A percentile compares a stretch with the other conserved stretches of the same genome.
phyloP scores from a whole-genome alignment of 2,113 vertebrate genomes.

The Suncus etruscus region DNA sequence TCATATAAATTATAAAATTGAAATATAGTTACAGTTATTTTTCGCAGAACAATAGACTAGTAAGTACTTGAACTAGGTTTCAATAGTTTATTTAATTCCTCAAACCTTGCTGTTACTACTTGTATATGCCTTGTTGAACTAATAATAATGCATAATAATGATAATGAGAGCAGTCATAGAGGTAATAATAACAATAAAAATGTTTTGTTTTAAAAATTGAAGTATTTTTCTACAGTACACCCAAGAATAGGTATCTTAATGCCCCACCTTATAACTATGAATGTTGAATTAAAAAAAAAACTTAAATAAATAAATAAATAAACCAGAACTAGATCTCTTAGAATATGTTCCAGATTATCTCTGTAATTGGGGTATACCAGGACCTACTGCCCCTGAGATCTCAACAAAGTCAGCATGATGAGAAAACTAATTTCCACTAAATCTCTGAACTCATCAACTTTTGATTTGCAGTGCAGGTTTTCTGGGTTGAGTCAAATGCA shows the following conservation, averaged over 20 bases:
- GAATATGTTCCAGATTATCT: constrained; percentile 47
- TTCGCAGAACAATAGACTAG: neutral
- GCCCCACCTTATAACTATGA: constrained; percentile 38
- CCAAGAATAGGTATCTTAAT: neutral
- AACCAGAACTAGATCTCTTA: constrained; percentile 37
- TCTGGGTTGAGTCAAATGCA: constrained; percentile 58
- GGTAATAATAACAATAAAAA: neutral
- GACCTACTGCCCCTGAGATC: constrained; percentile 52
- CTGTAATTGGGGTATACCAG: neutral
- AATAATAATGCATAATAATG: neutral
- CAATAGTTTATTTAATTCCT: neutral
- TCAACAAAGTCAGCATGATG: constrained; percentile 38
- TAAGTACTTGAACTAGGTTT: neutral
- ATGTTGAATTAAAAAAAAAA: constrained; percentile 27
- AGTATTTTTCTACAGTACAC: neutral
- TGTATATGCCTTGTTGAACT: neutral
- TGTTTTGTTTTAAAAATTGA: constrained; percentile 11
- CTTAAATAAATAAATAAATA: too few relatives aligned
- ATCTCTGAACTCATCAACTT: constrained; percentile 54
- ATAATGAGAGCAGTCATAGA: neutral
- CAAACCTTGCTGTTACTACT: neutral
- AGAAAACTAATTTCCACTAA: constrained; percentile 69
- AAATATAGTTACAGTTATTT: neutral
- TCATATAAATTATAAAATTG: neutral
- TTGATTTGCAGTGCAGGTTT: constrained; percentile 46